Evolutionary conservation across 2,888 invertebrate species (phyloP).

Genomic region (Notocelia uddmanniana): DNA sequence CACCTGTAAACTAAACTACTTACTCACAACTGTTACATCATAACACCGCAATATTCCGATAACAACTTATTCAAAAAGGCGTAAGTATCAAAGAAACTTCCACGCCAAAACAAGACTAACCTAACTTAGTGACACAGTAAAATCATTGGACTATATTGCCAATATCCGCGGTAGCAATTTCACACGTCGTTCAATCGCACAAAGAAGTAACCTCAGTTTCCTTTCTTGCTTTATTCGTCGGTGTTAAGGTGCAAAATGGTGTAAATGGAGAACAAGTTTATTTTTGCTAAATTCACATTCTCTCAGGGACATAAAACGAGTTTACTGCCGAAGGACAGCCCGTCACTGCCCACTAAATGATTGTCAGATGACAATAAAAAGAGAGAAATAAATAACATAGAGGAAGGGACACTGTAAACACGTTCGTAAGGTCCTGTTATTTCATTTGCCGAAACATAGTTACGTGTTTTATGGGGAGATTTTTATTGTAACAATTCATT

Average conservation of each 20-base stretch:
- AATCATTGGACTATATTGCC: slow-evolving; percentile 45
- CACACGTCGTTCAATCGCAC: slow-evolving; percentile 41
- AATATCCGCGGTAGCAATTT: slow-evolving; percentile 45
- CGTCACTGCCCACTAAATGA: slow-evolving; percentile 46
- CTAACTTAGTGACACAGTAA: slow-evolving; percentile 42
- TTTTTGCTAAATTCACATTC: slow-evolving; percentile 39
- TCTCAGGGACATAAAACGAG: slow-evolving; percentile 41
- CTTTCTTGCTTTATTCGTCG: slow-evolving; percentile 1
- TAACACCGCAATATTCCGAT: not conserved
- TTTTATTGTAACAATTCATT: slow-evolving; percentile 18
- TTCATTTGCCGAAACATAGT: slow-evolving; percentile 40
- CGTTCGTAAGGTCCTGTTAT: slow-evolving; percentile 36
- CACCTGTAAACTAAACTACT: not conserved
- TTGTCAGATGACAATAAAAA: slow-evolving; percentile 46
- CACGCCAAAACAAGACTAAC: slow-evolving; percentile 29
- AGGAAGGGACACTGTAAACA: slow-evolving; percentile 40
- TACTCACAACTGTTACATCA: not conserved
- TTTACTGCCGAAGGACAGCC: slow-evolving; percentile 45
- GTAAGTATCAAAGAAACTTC: slow-evolving; percentile 18
- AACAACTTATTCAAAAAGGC: not conserved
- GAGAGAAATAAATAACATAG: slow-evolving; percentile 38
- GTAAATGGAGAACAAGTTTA: slow-evolving; percentile 13
- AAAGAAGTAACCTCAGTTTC: slow-evolving; percentile 7
- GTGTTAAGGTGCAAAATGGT: slow-evolving; percentile 10
- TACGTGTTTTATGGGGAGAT: slow-evolving; percentile 28